Base-by-base conservation (phyloP, 2,797 vertebrate genomes). In the Sebastiscus albofasciatus region DNA sequence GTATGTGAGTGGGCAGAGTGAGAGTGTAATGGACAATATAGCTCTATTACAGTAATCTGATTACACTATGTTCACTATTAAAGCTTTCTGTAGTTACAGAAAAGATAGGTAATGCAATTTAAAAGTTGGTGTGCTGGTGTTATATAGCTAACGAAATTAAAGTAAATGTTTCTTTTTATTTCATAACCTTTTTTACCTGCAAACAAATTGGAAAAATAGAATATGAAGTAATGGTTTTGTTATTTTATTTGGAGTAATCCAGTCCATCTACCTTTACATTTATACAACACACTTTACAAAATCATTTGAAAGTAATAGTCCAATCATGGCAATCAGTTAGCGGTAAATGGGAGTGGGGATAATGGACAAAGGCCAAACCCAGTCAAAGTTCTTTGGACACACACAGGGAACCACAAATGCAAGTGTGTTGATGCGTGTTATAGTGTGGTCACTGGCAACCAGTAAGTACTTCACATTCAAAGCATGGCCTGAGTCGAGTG, bases 401-500 rank as follows among this genome's bases (percentile, higher is more conserved):
- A 96, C 96, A 97, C 95, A 96, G 96, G 95, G 94, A 96, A 96
- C 95, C 95, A 97, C 97, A 98, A 98, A 98, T 97, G 94, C 96
- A 95, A 94, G 89, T 80, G 88, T 93, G 87, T 79, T 91, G 87
- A 90, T 87, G 92, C 90, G 77, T 93, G 92, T 93, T 88, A 94
- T 93, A 84, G 85, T 79, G 79, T 86, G 88, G 92, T 93, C 96
- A 97, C 72, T 88, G 67, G 78, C 54, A 82, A 77, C 69, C 54
- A 80, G 36, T 59, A 68, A 75, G 79, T 82, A 67, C 77, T 89
- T 88, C 58, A 67, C 31, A 87, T 78, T 78, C 72, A 87, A 66
- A 62, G 34, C 65, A 59, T 33, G 71, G 55, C 55, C 49, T 2
- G 4, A 75, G 34, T 69, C 36, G 56, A 61, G 42, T 13, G 9